A percentile compares a stretch with the other conserved stretches of the same genome.
These are phyloP conservation scores for Abscondita cerata DNA, from an alignment of 2,888 invertebrate species.

Conservation along the genomic window DNA sequence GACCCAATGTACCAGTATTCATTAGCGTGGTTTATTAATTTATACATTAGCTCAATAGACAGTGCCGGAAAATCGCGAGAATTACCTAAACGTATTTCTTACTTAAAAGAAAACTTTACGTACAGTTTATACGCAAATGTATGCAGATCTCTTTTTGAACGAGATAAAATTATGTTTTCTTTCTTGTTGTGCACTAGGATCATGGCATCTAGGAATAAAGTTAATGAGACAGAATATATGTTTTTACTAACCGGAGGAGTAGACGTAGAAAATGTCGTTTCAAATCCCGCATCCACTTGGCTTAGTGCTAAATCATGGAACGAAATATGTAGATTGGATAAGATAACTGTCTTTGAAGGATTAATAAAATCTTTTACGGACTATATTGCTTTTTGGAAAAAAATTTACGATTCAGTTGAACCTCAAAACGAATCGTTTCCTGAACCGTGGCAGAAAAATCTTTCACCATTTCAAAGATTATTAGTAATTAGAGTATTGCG, in stretches of 20 bases:
- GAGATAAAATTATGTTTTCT: slow-evolving; percentile 83
- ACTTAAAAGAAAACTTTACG: slow-evolving; percentile 78
- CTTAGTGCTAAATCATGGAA: slow-evolving; percentile 79
- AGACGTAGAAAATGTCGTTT: slow-evolving; percentile 67
- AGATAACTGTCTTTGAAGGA: slow-evolving; percentile 61
- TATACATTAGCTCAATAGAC: slow-evolving; percentile 79
- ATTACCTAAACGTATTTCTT: slow-evolving; percentile 72
- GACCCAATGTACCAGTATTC: slow-evolving; percentile 93
- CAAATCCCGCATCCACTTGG: slow-evolving; percentile 74
- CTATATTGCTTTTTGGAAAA: slow-evolving; percentile 66
- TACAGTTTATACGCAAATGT: slow-evolving; percentile 82
- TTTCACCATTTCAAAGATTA: slow-evolving; percentile 73
- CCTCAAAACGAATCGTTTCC: slow-evolving; percentile 71
- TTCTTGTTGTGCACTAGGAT: slow-evolving; percentile 80
- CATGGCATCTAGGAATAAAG: slow-evolving; percentile 64
- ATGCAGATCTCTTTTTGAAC: slow-evolving; percentile 84
- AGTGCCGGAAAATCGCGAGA: slow-evolving; percentile 75
- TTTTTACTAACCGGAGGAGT: slow-evolving; percentile 84
- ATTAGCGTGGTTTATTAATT: slow-evolving; percentile 83
- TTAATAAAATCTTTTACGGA: slow-evolving; percentile 64
- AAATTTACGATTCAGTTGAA: slow-evolving; percentile 70
- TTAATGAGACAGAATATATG: slow-evolving; percentile 67
- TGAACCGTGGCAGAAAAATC: slow-evolving; percentile 66
- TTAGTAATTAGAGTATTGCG: slow-evolving; percentile 74
- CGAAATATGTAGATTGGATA: slow-evolving; percentile 73